Evolutionary conservation across 2,113 vertebrate genomes (phyloP).

Genomic region (Crocuta crocuta): DNA sequence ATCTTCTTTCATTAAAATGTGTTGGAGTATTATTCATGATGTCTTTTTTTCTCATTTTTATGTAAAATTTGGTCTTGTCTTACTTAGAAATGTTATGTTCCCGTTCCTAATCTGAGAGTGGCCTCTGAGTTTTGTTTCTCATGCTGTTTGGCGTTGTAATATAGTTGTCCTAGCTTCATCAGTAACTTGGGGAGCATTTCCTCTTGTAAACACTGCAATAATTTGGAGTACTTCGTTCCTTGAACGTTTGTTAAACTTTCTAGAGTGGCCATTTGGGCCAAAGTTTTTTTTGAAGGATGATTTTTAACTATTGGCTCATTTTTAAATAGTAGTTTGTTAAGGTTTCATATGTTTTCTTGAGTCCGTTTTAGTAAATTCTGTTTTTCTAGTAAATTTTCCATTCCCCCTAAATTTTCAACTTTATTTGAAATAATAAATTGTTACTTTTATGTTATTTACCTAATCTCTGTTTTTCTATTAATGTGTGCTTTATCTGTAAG

Average conservation of each 20-base stretch:
- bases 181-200: neutral
- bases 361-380: neutral
- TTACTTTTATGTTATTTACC: neutral
- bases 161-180: neutral
- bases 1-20: slow-evolving; percentile 7
- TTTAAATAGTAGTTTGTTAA: neutral
- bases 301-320: slow-evolving; percentile 21
- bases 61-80: neutral
- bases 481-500: neutral
- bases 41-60: neutral
- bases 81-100: neutral
- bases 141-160: neutral
- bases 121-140: neutral
- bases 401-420: neutral
- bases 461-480: neutral
- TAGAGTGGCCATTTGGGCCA: neutral
- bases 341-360: neutral
- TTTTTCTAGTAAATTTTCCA: neutral
- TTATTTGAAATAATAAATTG: too few relatives aligned
- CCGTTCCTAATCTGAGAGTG: neutral
- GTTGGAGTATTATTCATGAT: slow-evolving; percentile 25
- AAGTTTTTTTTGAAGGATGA: slow-evolving; percentile 3
- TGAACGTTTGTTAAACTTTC: slow-evolving; percentile 10
- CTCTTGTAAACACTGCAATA: neutral
- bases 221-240: neutral